These are phyloP conservation scores for Sebastes oblongus DNA, from an alignment of 2,797 vertebrate genomes.

Conservation along the genomic window DNA sequence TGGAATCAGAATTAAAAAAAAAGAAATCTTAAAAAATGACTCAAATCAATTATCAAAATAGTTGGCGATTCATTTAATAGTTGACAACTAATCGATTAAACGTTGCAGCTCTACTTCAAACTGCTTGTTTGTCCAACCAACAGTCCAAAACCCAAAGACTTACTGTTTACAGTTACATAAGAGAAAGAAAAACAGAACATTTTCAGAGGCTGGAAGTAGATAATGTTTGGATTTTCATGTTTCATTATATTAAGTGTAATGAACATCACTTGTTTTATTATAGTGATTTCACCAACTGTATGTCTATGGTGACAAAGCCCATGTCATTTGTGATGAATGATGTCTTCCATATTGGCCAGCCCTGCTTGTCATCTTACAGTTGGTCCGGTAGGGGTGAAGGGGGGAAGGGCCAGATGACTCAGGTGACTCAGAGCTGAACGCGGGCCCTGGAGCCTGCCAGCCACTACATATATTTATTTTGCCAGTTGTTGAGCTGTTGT, in stretches of 20 bases:
- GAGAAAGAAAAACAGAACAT: neutral
- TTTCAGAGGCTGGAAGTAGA: neutral
- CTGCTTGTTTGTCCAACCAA: neutral
- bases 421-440: constrained; percentile 13
- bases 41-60: too few relatives aligned
- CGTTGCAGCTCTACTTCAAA: neutral
- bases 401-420: constrained; percentile 20
- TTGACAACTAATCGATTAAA: too few relatives aligned
- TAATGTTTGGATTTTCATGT: neutral
- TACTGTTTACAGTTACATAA: neutral
- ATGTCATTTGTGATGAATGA: neutral
- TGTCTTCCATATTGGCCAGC: neutral
- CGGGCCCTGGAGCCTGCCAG: constrained; percentile 8
- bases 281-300: neutral
- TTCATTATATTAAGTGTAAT: neutral
- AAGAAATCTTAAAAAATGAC: too few relatives aligned
- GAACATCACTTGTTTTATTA: neutral
- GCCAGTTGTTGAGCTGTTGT: constrained; percentile 21
- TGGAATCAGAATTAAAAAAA: too few relatives aligned
- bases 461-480: constrained; percentile 23
- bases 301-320: neutral
- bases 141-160: neutral
- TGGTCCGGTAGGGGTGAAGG: neutral
- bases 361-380: constrained; percentile 3
- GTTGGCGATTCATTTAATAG: too few relatives aligned